Base-by-base conservation (phyloP, 2,797 vertebrate species). In the Pseudochirops corinnae region DNA sequence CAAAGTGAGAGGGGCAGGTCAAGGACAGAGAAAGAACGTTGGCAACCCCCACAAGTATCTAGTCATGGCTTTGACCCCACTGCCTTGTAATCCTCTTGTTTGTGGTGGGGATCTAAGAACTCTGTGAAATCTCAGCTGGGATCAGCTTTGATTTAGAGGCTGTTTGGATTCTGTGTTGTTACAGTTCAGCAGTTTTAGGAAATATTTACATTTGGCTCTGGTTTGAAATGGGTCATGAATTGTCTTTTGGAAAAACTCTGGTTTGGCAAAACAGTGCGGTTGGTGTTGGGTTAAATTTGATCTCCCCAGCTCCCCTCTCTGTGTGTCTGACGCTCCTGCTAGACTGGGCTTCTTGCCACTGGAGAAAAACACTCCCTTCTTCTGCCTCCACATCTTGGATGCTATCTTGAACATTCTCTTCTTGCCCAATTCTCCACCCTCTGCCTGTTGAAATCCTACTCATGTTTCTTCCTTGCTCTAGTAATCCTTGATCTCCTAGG, bases 241-340 rank as follows among this genome's bases (percentile, higher is more conserved):
- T 87, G 74, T 87, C 39, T 87, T 87, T 26, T 87, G 74, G 74
- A 87, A 87, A 87, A 87, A 87, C 74, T 87, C 74, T 87, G 74
- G 74, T 87, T 87, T 87, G 74, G 74, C 74, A 87, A 11, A 87
- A 87, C 39, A 50, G 39, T 87, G 74, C 46, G 74, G 74, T 46
- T 46, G 74, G 74, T 87, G 39, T 87, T 82, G 74, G 74, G 39
- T 46, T 87, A 87, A 87, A 87, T 87, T 87, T 12, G 74, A 46
- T 87, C 74, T 87, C 67, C n/a, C 74, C 39, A 50, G 74, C 74
- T 87, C 74, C n/a, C 46, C 39, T 82, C 67, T 82, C 67, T 82
- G 16, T 39, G 74, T 3, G 74, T 50, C 74, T 50, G 39, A 87
- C 11, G 46, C 74, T 50, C 74, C 74, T 87, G 39, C 74, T 39